Evolutionary conservation across 2,888 invertebrate species (phyloP), one percentile per base, ranked within the genome.

Genomic region (Drosophila mulleri): DNA sequence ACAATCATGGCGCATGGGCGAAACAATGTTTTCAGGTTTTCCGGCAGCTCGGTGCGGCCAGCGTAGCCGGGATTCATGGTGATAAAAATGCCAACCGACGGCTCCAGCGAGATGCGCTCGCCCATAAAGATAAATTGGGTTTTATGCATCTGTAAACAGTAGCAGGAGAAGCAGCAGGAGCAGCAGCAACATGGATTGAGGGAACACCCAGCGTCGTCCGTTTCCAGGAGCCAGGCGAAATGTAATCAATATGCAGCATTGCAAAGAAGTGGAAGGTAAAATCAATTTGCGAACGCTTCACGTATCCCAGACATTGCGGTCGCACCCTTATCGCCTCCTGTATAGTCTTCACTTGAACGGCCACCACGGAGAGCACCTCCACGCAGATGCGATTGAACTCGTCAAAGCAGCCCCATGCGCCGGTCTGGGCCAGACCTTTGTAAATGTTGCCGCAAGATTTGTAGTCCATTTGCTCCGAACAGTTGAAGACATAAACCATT

Each of bases 1-100:
- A 98, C 98, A 57, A 98, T 98, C 98, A 99, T 99, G 75, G 98
- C 98, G 93, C 98, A 98, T 1, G 98, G 98, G 89, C 98, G 91
- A 83, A 93, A 93, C 67, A 93, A 83, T 74, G 92, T 92, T 83
- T 93, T 94, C 92, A 95, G 93, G 93, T 98, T 98, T 92, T 98
- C 98, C 0, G 98, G 93, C 67, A 98, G 93, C 92, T 98, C 98
- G 0, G 97, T 97, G 82, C 98, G 94, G 5, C 98, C 98, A 7
- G 98, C 98, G 90, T 98, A 98, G 35, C 98, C 98, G 1, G 98
- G 98, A 93, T 98, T 98, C 98, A 98, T 98, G 1, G 98, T 98
- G 78, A 98, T 98, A 91, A 98, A 98, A 94, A 98, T 96, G 39
- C 98, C 98, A 70, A 97, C 96, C 14, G 97, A 96, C 3, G 95